Evolutionary conservation across 2,797 vertebrate genomes (phyloP), one percentile per base, ranked within the genome.

Genomic region (Ispidina lecontei): DNA sequence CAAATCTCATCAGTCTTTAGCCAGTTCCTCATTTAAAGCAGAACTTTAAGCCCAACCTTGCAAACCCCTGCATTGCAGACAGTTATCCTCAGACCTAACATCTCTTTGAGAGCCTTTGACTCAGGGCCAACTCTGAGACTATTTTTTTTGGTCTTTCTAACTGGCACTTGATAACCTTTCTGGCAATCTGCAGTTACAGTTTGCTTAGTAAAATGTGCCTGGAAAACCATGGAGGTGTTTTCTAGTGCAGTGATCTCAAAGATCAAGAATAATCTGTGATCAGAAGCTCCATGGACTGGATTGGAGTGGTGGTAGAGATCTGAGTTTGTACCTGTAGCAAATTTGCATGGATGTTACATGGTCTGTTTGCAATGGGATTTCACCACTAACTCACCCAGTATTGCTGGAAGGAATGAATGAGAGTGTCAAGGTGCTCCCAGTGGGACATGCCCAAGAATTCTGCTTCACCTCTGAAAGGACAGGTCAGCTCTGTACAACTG

Each of bases 391-490:
- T 75, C 67, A n/a, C 56, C 22, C 70, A 52, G 0, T 54, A 8
- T 47, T 84, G 31, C 74, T 86, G 79, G 64, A 91, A 77, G 54
- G n/a, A 47, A 60, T 1, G 9, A 86, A 43, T 47, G 44, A 69
- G 82, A n/a, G 31, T 28, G 33, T 90, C 55, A 65, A 29, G 26
- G 4, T 4, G 12, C 68, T 88, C 46, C 52, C 26, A 12, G 67
- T 87, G 96, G 93, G 79, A 94, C 94, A 91, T 96, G 91, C 91
- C 96, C 94, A 94, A 95, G 92, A 74, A 12, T 85, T 93, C 56
- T 73, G 54, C 47, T 62, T 63, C 20, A 8, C 17, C 65, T 65
- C 44, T 70, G 54, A 62, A 69, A 72, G 80, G 51, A 59, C 56
- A n/a, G 35, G 63, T 63, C 37, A 49, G 55, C 76, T 52, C 39